Evolutionary conservation across 2,888 invertebrate genomes (phyloP), one percentile per base, ranked within the genome.

Genomic region (Chymomyza fuscimana): DNA sequence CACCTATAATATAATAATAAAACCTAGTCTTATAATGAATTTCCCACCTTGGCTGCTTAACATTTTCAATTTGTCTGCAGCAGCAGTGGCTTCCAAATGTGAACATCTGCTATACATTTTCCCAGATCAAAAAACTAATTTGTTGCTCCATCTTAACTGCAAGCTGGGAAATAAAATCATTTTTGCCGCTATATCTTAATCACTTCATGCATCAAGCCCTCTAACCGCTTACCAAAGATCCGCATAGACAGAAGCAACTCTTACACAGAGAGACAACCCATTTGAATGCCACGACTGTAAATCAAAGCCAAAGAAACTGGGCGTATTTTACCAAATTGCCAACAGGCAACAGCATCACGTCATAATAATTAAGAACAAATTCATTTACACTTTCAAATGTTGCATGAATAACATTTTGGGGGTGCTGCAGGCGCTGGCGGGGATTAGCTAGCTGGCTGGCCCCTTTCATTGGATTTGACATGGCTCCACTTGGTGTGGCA

Each of bases 351-450:
- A 67, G 46, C 67, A 59, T 64, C 56, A 74, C 78, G 72, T 74
- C 79, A 78, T 79, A 73, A 88, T 86, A 86, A 86, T 88, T 86
- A 86, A 82, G 88, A 88, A 87, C 86, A 86, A 86, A 86, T 88
- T 88, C 86, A 86, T 86, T 88, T 88, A 87, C 86, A 86, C 86
- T 87, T 87, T 84, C 77, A 73, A 78, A 78, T 69, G 84, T 58
- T 69, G 78, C 70, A 46, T 46, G 40, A 10, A 46, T 46, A 46
- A 46, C 40, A 46, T 46, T 46, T 46, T 32, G 22, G 50, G 19
- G 52, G 19, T 36, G 36, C 25, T 56, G 5, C 7, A 29, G 46
- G 36, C 62, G 46, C 25, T 9, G 59, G 52, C 36, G 52, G 46
- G 51, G 51, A 58, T 25, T 58, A 22, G 54, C 56, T 58, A 22